phyloP scores from a whole-genome alignment of 2,797 vertebrate genomes.

The Schizopygopsis malacanthus region DNA sequence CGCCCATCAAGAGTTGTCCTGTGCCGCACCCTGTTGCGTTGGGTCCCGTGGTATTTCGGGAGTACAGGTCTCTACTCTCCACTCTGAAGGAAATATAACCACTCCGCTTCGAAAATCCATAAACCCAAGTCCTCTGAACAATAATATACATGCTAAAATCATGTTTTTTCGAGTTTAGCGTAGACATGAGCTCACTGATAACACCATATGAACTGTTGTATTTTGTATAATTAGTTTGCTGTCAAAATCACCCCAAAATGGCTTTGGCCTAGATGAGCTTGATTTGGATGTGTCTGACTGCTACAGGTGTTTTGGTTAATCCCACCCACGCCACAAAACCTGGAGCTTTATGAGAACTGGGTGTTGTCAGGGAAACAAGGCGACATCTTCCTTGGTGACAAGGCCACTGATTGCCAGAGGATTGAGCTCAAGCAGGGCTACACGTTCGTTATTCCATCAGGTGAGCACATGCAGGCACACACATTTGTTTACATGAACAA shows the following conservation, averaged over 20 bases:
- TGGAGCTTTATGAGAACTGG: slow-evolving; percentile 98
- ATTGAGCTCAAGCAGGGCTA: slow-evolving; percentile 94
- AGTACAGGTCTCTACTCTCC: too few relatives aligned
- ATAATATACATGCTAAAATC: background rate
- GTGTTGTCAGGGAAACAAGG: slow-evolving; percentile 97
- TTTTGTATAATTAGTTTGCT: background rate
- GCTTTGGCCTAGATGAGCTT: background rate
- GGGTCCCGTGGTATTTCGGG: too few relatives aligned
- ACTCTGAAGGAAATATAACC: too few relatives aligned
- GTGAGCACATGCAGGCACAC: slow-evolving; percentile 65
- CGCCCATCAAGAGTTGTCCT: too few relatives aligned
- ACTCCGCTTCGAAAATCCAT: background rate
- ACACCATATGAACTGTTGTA: background rate
- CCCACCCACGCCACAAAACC: slow-evolving; percentile 92
- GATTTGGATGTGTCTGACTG: slow-evolving; percentile 10
- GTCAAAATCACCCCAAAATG: background rate
- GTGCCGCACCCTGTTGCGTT: too few relatives aligned
- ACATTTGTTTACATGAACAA: background rate
- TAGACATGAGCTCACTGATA: background rate
- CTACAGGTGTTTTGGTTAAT: slow-evolving; percentile 96
- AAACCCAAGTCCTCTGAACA: background rate
- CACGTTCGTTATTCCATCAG: slow-evolving; percentile 97
- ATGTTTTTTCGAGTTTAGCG: background rate
- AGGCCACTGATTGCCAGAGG: slow-evolving; percentile 91
- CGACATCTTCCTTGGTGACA: slow-evolving; percentile 94